phyloP scores from a whole-genome alignment of 2,888 invertebrate species.

The Sminthurinus aureus region DNA sequence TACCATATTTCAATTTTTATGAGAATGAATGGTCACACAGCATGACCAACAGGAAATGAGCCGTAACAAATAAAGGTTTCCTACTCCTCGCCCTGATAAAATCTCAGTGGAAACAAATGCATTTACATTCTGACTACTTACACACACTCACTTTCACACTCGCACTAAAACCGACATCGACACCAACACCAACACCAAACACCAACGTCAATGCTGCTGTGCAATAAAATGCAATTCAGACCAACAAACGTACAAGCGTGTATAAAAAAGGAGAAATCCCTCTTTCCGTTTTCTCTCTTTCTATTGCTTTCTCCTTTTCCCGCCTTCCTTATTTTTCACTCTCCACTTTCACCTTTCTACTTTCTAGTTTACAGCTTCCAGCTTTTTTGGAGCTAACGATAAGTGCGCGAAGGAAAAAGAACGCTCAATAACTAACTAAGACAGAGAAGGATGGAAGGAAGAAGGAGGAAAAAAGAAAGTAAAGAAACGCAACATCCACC shows the following conservation, averaged over 20 bases:
- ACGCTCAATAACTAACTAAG: no score
- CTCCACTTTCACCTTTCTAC: neutral
- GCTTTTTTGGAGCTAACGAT: neutral
- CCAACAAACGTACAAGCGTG: no score
- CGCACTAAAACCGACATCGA: no score
- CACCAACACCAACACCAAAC: no score
- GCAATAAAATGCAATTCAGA: no score
- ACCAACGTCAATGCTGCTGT: no score
- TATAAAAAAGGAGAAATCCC: neutral
- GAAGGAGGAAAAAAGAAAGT: no score
- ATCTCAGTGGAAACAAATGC: no score
- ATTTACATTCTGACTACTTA: neutral
- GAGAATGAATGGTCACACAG: slow-evolving; percentile 23
- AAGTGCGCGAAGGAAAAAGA: neutral
- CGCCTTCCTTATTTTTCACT: neutral
- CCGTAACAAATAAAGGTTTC: slow-evolving; percentile 25
- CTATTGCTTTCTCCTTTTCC: neutral
- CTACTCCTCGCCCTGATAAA: neutral
- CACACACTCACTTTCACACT: no score
- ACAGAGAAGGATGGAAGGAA: no score
- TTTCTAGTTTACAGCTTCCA: no score
- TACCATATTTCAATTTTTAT: slow-evolving; percentile 31
- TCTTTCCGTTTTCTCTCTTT: neutral
- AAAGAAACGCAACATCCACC: no score
- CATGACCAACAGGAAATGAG: slow-evolving; percentile 33